Evolutionary conservation across 2,113 vertebrate genomes (phyloP).

Genomic region (Mola mola): DNA sequence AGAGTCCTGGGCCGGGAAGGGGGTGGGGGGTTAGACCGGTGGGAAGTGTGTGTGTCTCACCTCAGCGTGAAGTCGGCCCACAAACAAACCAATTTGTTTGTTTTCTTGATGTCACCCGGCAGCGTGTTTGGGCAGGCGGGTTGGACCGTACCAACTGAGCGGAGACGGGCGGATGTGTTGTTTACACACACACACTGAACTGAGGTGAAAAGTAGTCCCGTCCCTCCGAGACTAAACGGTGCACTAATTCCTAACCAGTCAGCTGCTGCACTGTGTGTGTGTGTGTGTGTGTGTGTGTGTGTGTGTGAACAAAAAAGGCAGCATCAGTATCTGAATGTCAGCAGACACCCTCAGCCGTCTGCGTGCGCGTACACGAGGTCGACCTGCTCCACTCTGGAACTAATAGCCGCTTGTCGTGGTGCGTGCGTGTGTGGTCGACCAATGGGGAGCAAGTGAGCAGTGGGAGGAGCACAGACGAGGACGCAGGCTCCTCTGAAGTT

Average conservation of each 20-base stretch:
- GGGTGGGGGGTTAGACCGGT: conserved; percentile 38
- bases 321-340: conserved; percentile 53
- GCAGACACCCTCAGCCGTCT: conserved; percentile 46
- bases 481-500: conserved; percentile 15
- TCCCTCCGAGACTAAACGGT: neutral
- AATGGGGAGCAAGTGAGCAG: neutral
- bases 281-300: conserved; percentile 24
- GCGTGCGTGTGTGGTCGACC: conserved; percentile 19
- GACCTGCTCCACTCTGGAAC: conserved; percentile 47
- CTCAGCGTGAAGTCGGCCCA: conserved; percentile 41
- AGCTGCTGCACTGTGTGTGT: conserved; percentile 17
- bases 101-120: conserved; percentile 53
- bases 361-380: conserved; percentile 26
- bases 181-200: neutral
- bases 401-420: conserved; percentile 50
- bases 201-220: conserved; percentile 12
- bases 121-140: conserved; percentile 53
- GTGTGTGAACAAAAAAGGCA: conserved; percentile 37
- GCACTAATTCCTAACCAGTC: conserved; percentile 31
- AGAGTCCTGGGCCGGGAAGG: neutral
- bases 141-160: conserved; percentile 39
- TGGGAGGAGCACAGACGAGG: conserved; percentile 10
- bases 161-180: too few species aligned
- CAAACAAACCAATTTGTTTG: conserved; percentile 53
- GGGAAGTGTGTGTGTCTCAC: conserved; percentile 34